These are phyloP conservation scores for Manduca sexta DNA, from an alignment of 1,140 invertebrate species.

Conservation along the genomic window DNA sequence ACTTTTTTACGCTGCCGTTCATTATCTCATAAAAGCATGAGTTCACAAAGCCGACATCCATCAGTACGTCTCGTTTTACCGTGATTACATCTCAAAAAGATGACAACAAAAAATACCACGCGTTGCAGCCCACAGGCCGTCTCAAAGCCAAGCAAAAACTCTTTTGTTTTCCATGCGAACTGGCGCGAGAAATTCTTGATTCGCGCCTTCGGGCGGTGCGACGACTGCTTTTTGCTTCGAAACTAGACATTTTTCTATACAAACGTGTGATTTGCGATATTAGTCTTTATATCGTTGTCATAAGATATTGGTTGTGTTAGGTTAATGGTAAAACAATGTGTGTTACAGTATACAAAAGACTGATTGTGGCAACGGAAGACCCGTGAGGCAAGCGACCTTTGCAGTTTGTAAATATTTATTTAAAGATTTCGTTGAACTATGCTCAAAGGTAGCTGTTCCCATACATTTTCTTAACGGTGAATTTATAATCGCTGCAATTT, in stretches of 20 bases:
- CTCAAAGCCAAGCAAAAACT: background rate
- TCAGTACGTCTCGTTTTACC: background rate
- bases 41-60: too few species aligned
- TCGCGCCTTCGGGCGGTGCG: conserved; percentile 33
- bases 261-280: background rate
- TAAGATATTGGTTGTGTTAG: conserved; percentile 7
- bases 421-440: too few species aligned
- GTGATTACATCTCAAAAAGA: too few species aligned
- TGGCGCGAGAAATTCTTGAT: conserved; percentile 38
- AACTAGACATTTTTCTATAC: background rate
- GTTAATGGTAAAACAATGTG: conserved; percentile 5
- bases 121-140: too few species aligned
- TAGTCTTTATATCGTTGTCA: conserved; percentile 3
- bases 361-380: conserved; percentile 40
- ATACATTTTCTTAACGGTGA: too few species aligned
- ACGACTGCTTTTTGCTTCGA: conserved; percentile 10
- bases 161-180: conserved; percentile 38
- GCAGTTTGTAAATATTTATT: background rate
- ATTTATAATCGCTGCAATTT: too few species aligned
- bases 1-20: background rate
- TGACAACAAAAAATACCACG: too few species aligned
- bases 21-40: too few species aligned
- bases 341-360: conserved; percentile 26
- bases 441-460: too few species aligned
- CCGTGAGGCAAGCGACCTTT: conserved; percentile 14